Percentiles rank a stretch among this genome's conserved stretches.
These are phyloP conservation scores for Pyrrhura leucotis DNA, from an alignment of 2,797 vertebrate species.

Conservation along the genomic window DNA sequence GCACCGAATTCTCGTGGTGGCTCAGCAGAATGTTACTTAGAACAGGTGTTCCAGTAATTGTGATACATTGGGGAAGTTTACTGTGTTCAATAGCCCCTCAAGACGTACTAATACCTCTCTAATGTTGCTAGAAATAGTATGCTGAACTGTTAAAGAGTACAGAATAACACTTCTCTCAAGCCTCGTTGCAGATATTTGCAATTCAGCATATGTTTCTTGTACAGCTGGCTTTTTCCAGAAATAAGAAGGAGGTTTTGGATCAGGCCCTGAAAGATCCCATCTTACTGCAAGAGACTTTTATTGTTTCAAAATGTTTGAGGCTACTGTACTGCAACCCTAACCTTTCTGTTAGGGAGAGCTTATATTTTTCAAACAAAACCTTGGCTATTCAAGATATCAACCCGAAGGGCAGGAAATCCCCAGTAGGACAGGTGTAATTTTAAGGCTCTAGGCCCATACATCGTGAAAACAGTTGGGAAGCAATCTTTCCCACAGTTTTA, in stretches of 20 bases:
- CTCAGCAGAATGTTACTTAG: conserved; percentile 76
- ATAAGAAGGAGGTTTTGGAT: neutral
- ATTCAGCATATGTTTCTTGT: neutral
- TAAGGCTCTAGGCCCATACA: neutral
- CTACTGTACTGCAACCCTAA: neutral
- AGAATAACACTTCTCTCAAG: neutral
- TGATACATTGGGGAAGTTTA: conserved; percentile 48
- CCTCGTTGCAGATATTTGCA: neutral
- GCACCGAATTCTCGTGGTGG: conserved; percentile 68
- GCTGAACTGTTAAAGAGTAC: conserved; percentile 26
- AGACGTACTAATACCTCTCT: conserved; percentile 19
- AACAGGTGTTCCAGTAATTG: conserved; percentile 74
- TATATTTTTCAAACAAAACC: neutral
- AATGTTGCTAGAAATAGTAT: conserved; percentile 18
- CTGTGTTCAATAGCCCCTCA: conserved; percentile 46
- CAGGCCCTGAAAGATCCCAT: neutral
- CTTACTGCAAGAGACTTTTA: neutral
- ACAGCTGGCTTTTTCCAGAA: neutral
- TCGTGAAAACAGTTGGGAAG: conserved; percentile 17
- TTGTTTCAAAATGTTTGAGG: neutral
- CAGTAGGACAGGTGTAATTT: conserved; percentile 16
- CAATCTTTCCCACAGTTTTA: conserved; percentile 42
- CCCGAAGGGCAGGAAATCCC: neutral
- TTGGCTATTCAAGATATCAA: neutral
- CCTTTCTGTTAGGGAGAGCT: neutral